phyloP scores from a whole-genome alignment of 2,113 vertebrate species.

The Syngnathus floridae region DNA sequence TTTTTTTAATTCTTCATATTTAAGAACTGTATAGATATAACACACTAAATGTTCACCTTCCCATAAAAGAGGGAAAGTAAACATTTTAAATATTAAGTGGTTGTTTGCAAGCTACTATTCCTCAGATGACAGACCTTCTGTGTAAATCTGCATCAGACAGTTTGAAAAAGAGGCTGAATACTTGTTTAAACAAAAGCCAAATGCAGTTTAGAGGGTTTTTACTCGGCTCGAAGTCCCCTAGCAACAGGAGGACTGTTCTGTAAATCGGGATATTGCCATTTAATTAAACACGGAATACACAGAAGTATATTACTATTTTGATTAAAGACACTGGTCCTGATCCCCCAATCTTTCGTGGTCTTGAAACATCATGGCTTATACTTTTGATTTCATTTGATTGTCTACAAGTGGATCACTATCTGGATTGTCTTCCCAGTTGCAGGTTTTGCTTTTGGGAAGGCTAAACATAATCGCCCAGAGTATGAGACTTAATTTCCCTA shows the following conservation, averaged over 20 bases:
- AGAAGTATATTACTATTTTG: conserved; percentile 67
- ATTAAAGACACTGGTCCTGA: conserved; percentile 58
- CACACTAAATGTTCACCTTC: conserved; percentile 22
- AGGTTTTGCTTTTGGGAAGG: conserved; percentile 30
- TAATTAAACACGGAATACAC: conserved; percentile 57
- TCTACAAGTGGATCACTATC: conserved; percentile 53
- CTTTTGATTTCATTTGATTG: conserved; percentile 60
- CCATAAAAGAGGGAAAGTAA: conserved; percentile 13
- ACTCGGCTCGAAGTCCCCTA: conserved; percentile 44
- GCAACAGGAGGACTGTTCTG: conserved; percentile 33
- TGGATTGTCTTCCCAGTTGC: conserved; percentile 45
- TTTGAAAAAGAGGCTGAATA: conserved; percentile 43
- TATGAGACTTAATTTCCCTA: conserved; percentile 16
- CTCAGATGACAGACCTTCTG: conserved; percentile 45
- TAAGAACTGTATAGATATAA: conserved; percentile 22
- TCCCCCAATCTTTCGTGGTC: conserved; percentile 45
- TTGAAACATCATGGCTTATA: conserved; percentile 41
- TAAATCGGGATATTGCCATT: conserved; percentile 60
- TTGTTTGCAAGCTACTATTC: conserved; percentile 44
- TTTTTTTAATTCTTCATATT: conserved; percentile 17
- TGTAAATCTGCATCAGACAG: conserved; percentile 51
- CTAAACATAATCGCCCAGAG: background rate
- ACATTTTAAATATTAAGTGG: conserved; percentile 32
- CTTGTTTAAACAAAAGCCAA: conserved; percentile 60
- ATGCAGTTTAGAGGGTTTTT: conserved; percentile 46